Evolutionary conservation across 2,113 vertebrate species (phyloP).

Genomic region (Cyprinus carpio): DNA sequence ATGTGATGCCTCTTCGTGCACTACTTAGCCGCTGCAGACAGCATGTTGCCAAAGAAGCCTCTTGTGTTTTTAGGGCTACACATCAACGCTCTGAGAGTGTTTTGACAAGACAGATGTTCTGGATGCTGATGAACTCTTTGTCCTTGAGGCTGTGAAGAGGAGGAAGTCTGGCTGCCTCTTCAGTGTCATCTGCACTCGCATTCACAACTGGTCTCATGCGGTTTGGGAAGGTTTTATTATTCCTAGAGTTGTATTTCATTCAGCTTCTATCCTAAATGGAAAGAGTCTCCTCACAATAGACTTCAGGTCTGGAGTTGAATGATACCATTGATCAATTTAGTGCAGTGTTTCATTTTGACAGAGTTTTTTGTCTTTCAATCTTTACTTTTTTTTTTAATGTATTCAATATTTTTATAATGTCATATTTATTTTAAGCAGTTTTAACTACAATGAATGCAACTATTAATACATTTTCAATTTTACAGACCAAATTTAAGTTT

Average conservation of each 20-base stretch:
- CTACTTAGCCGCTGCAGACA: constrained; percentile 31
- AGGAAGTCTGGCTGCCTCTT: constrained; percentile 61
- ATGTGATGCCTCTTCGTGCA: constrained; percentile 26
- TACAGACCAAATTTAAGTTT: background rate
- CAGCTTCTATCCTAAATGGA: constrained; percentile 5
- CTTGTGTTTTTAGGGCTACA: constrained; percentile 44
- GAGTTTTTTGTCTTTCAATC: too few relatives aligned
- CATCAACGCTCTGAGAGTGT: constrained; percentile 45
- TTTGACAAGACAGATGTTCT: constrained; percentile 48
- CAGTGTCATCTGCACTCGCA: constrained; percentile 19
- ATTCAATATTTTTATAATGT: background rate
- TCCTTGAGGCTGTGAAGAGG: constrained; percentile 72
- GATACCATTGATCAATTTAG: background rate
- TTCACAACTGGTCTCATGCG: constrained; percentile 33
- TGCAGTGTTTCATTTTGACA: background rate
- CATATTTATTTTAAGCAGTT: background rate
- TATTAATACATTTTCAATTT: background rate
- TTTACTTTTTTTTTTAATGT: too few relatives aligned
- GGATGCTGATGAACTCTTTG: constrained; percentile 49
- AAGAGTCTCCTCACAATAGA: background rate
- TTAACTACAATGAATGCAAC: background rate
- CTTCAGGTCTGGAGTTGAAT: background rate
- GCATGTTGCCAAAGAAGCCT: constrained; percentile 22
- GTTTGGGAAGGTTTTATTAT: constrained; percentile 19
- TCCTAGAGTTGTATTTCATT: background rate